Evolutionary conservation across 2,888 invertebrate species (phyloP), one percentile per base, ranked within the genome.

Genomic region (Cryptophagus acutangulus): DNA sequence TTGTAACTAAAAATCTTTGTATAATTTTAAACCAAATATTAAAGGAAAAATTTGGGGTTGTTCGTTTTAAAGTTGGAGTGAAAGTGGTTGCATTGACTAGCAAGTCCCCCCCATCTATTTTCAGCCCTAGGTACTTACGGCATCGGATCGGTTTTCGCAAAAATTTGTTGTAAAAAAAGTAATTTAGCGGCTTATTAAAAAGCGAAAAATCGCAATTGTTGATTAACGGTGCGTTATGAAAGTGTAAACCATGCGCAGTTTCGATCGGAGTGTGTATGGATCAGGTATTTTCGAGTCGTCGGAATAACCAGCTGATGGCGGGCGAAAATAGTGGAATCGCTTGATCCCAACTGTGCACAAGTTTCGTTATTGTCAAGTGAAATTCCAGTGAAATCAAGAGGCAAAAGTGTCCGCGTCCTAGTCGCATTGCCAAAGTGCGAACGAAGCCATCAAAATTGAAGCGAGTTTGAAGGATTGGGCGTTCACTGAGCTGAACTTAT

Each of bases 41-140:
- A 6, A 6, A 20, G 6, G 9, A 20, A 20, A 20, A 8, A 6
- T 20, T 20, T 20, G 20, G 6, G 20, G 9, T 8, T 8, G 6
- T 20, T 9, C 3, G 4, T 24, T 6, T 16, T 17, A 12, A 25
- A 2, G 8, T 14, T 1, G 17, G 3, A 28, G 24, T 10, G 13
- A 20, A 38, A 43, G 45, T 41, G 36, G 31, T 25, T 28, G 20
- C 13, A 20, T 44, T 51, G 70, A 71, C 71, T 71, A 72, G 46
- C 72, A 72, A 69, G 75, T 53, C 74, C 75, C 76, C 77, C 76
- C 77, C 77, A 76, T 78, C 78, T 78, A 78, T 78, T 78, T 78
- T 79, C 79, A 79, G 79, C 78, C 74, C 72, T 75, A 78, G 77
- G 79, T 78, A 79, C 78, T 79, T 78, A 77, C 77, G 76, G 77